Evolutionary conservation across 2,888 invertebrate species (phyloP).

Genomic region (Netelia fuscicornis): DNA sequence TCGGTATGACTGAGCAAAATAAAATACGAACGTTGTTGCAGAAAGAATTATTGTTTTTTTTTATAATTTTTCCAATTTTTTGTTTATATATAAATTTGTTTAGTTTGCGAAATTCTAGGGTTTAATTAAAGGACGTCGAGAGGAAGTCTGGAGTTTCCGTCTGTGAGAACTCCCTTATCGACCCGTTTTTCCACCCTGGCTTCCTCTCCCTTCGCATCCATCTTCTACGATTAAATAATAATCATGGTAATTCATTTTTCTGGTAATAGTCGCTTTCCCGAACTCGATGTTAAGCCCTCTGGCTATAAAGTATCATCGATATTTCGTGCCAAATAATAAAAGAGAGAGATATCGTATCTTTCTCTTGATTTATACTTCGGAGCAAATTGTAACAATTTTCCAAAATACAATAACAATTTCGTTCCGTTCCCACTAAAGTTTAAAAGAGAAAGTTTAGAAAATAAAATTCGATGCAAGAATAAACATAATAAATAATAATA

Average conservation of each 20-base stretch:
- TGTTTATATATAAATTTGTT: background rate
- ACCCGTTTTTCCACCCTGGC: background rate
- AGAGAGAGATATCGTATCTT: too few relatives aligned
- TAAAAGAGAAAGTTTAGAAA: too few relatives aligned
- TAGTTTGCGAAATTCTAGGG: background rate
- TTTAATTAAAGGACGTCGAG: background rate
- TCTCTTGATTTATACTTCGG: too few relatives aligned
- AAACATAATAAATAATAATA: too few relatives aligned
- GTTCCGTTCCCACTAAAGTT: too few relatives aligned
- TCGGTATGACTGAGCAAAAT: too few relatives aligned
- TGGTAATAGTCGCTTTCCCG: background rate
- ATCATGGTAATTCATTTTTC: slow-evolving; percentile 6
- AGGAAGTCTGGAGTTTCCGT: too few relatives aligned
- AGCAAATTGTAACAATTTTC: too few relatives aligned
- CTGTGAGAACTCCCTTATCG: background rate
- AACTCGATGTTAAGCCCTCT: background rate
- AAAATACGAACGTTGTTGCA: too few relatives aligned
- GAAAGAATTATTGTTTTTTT: too few relatives aligned
- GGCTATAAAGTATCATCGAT: background rate
- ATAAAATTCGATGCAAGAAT: too few relatives aligned
- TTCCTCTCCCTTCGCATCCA: background rate
- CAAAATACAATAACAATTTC: too few relatives aligned
- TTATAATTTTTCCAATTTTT: background rate
- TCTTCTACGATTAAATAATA: slow-evolving; percentile 11
- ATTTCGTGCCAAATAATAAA: background rate